Base-by-base conservation (phyloP, 2,113 vertebrate genomes). In the Gallinago media region DNA sequence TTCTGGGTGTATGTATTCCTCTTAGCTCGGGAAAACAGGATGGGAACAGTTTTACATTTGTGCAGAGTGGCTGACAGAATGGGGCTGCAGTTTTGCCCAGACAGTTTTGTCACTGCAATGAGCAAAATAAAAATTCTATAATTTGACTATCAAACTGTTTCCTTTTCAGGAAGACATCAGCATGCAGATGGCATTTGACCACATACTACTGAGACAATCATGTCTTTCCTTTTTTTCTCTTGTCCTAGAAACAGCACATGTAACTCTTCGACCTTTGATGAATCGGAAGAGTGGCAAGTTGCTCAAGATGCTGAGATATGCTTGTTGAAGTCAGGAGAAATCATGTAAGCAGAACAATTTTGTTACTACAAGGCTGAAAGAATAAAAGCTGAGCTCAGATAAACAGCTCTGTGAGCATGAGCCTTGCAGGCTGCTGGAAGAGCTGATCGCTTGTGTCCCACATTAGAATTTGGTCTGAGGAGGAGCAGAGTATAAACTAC, bases 271-370 rank as follows among this genome's bases (percentile, higher is more conserved):
- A 97, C 98, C 11, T 96, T 98, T 2, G 99, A 99, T 82, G 99
- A 99, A 29, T 59, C 97, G 0, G 99, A 99, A 55, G 98, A 99
- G 79, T 63, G 97, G 55, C 95, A 98, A 8, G 40, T 98, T 18
- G 98, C 98, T 38, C 99, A 99, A 97, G 99, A 99, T 65, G 97
- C 99, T 31, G 99, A 99, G 91, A 99, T 99, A 96, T 98, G 98
- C 96, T 95, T 99, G 96, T 97, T 99, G 75, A 99, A 99, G 96
- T 98, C 99, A 8, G 99, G 99, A 96, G 99, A 99, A 80, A 97
- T 99, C 72, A 99, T 99, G 99, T 99, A 96, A 98, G 99, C 97
- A 72, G 72, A 79, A 27, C 25, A 17, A 23, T 80, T 62, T 72
- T 14, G 6, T 73, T 90, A 61, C 44, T 71, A 16, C 31, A 26